Evolutionary conservation across 1,140 invertebrate species (phyloP), one percentile per base, ranked within the genome.

Genomic region (Meloidogyne floridensis): DNA sequence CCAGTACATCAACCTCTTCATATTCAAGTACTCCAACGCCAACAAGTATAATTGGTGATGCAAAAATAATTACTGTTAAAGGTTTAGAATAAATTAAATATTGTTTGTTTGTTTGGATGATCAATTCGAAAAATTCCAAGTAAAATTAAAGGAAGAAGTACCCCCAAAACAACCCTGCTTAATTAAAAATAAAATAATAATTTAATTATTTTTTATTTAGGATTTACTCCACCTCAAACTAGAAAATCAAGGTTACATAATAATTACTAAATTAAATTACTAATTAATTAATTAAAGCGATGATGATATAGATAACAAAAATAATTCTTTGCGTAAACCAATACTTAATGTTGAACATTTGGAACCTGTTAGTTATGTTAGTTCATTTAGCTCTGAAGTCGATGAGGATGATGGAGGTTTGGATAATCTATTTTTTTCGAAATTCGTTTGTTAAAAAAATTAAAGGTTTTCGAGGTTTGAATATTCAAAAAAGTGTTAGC

Each of bases 11-110:
- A 51, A 42, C 72, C 43, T 69, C 73, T 51, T 71, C 73, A 15
- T 65, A 32, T 81, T 81, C 18, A 32, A 75, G 13, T 72, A 20
- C 13, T 47, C 18, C 47, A 72, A 9, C 15, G 9, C 51, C 32
- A 32, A 32, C 32, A 32, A 9, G 9, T 42, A 53, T 9, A 9
- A 56, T n/a, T 53, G 69, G 20, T 15, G 87, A 76, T 10, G 84
- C 86, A 9, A 88, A 84, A 70, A 86, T 87, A 11, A 85, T 87
- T 83, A 87, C 83, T 11, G 83, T 86, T 10, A 86, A 86, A 82
- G 86, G 85, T 75, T 47, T n/a, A 6, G 42, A 43, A 56, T 0
- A 11, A 76, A 11, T 9, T 32, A 32, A 32, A 32, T 32, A 32
- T 32, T 32, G 32, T 32, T 2, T 32, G 32, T 32, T 32, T 32